Conservation (phyloP, 2,797 vertebrate species). For the Threskiornis aethiopicus region DNA sequence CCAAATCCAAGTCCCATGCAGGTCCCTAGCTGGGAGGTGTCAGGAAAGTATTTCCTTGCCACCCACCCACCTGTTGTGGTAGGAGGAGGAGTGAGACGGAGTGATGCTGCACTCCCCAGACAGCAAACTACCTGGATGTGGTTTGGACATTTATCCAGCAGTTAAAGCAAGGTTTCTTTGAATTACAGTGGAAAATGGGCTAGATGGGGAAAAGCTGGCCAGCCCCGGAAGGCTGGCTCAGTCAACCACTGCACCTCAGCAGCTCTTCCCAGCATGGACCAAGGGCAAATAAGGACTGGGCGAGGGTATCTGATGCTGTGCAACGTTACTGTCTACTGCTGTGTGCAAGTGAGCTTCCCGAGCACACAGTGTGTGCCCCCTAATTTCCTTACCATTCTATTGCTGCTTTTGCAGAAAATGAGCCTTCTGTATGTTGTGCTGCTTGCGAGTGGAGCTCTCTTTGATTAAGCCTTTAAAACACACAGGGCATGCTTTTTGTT, state of each 20-base stretch:
- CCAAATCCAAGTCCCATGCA: not conserved
- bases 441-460: not conserved
- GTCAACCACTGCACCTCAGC: not conserved
- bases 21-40: not conserved
- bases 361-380: not conserved
- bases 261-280: not conserved
- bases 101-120: not conserved
- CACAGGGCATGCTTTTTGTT: not conserved
- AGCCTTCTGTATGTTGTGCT: not conserved
- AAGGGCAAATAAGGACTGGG: not conserved
- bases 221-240: not conserved
- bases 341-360: not conserved
- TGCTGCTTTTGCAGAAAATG: not conserved
- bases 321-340: not conserved
- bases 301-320: not conserved
- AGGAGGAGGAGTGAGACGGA: not conserved
- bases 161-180: not conserved
- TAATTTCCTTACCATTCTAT: not conserved
- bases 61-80: fast-evolving
- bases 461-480: not conserved
- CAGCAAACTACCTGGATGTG: fast-evolving
- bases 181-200: not conserved
- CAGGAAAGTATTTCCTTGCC: not conserved
- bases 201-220: not conserved
- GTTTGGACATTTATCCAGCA: not conserved